Base-by-base conservation (phyloP, 2,797 vertebrate genomes). In the Lepidocolaptes lacrymiger region DNA sequence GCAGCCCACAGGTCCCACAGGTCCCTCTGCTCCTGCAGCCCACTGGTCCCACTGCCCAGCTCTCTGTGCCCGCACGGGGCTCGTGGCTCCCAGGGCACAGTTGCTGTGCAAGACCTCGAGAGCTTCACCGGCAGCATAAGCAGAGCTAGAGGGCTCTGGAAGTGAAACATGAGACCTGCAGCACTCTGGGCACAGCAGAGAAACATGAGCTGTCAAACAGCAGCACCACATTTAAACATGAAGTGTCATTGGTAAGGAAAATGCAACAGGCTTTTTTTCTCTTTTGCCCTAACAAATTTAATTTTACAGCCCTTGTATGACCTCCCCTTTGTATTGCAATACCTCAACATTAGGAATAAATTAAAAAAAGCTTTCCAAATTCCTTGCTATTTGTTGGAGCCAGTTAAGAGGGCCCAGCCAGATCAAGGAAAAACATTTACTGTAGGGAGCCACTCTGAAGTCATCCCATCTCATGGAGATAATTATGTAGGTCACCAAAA, bases 401-500 rank as follows among this genome's bases (percentile, higher is more conserved):
- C 71, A 55, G 62, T 49, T 32, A 59, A 73, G 86, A 76, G 52
- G 63, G 88, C 36, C 55, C 26, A 89, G 68, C 32, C 84, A 77
- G 93, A 91, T 11, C n/a, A 80, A 66, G 64, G 68, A 17, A 66
- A 48, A 84, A 63, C 28, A 7, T 93, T 76, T 69, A 37, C 81
- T 32, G 12, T 3, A 18, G 89, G 81, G 78, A 96, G 61, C 64
- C 84, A 32, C 74, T 88, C 86, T 80, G 89, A 94, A 92, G 78
- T 36, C 75, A 84, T 83, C 78, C 54, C 39, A 26, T 74, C 77
- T 76, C 87, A 36, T 3, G 18, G 87, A 75, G 78, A 92, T 89
- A 58, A 41, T 72, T 79, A 89, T 72, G 78, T 81, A 91, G 91
- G 89, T 86, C 87, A 88, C 67, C 84, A 77, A 55, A 27, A 72